These are phyloP conservation scores for Sinelater perroti DNA, from an alignment of 2,888 invertebrate species.

Conservation along the genomic window DNA sequence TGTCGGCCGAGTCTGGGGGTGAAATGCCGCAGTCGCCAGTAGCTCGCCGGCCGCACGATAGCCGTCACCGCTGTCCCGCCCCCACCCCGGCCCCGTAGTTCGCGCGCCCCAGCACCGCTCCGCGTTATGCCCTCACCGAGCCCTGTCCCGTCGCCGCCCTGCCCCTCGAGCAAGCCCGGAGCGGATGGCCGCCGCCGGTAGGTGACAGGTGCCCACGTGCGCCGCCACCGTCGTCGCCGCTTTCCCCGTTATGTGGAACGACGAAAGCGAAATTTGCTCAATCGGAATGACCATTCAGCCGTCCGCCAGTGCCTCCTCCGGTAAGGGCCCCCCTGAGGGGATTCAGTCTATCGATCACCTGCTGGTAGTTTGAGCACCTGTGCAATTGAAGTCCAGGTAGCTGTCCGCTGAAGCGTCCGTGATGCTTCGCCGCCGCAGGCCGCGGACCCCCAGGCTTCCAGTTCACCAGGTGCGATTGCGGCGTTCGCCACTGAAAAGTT, in stretches of 20 bases:
- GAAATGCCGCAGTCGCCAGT: slow-evolving; percentile 37
- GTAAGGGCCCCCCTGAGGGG: slow-evolving; percentile 62
- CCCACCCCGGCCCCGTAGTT: slow-evolving; percentile 12
- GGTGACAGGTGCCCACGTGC: slow-evolving; percentile 29
- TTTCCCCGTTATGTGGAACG: slow-evolving; percentile 69
- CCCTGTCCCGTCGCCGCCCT: neutral
- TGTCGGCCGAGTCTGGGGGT: slow-evolving; percentile 28
- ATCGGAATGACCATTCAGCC: slow-evolving; percentile 84
- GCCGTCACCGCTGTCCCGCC: slow-evolving; percentile 21
- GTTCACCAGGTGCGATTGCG: too few relatives aligned
- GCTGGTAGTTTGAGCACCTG: too few relatives aligned
- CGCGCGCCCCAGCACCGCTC: slow-evolving; percentile 1
- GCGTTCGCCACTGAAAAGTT: too few relatives aligned
- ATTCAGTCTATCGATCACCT: too few relatives aligned
- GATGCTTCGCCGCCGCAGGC: too few relatives aligned
- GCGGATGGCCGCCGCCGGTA: slow-evolving; percentile 23
- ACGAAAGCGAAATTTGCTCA: slow-evolving; percentile 81
- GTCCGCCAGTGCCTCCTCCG: slow-evolving; percentile 78
- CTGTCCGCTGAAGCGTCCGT: too few relatives aligned
- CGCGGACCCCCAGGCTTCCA: too few relatives aligned
- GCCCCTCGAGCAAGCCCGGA: too few relatives aligned
- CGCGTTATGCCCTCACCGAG: slow-evolving; percentile 6
- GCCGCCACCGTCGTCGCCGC: neutral
- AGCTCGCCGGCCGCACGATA: slow-evolving; percentile 18
- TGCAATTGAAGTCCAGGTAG: too few relatives aligned